Conservation (phyloP, 2,888 invertebrate species). For the Caenorhabditis macrosperma region DNA sequence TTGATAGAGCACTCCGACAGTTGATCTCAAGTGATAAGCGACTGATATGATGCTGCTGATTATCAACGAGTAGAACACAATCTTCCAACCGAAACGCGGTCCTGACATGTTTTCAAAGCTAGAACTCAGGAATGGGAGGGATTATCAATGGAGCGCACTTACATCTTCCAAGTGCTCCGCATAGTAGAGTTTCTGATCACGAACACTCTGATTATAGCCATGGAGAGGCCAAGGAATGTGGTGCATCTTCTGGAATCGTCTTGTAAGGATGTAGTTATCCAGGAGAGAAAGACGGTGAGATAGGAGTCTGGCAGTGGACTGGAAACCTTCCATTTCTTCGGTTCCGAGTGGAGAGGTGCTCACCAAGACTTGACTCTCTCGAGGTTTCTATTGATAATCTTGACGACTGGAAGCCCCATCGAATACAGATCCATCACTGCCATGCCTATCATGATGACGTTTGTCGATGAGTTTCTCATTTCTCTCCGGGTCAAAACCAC, state of each 20-base stretch:
- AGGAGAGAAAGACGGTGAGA: not conserved
- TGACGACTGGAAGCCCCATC: not conserved
- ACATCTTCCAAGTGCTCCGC: no score
- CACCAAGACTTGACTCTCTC: not conserved
- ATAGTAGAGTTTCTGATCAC: not conserved
- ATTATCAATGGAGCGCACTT: not conserved
- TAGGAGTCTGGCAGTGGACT: not conserved
- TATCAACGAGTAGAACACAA: not conserved
- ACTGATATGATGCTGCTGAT: not conserved
- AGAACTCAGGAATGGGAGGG: not conserved
- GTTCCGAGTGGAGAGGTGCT: not conserved
- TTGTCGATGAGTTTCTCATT: slow-evolving; percentile 25
- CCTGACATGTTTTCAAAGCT: not conserved
- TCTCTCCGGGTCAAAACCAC: not conserved
- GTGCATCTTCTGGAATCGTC: not conserved
- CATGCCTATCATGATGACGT: slow-evolving; percentile 27
- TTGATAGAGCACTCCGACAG: not conserved
- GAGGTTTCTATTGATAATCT: not conserved
- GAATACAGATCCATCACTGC: slow-evolving; percentile 8
- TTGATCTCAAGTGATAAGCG: not conserved
- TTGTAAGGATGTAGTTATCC: not conserved
- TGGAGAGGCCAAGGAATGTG: not conserved
- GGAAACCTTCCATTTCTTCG: not conserved
- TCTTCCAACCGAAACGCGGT: not conserved
- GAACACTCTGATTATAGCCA: not conserved